phyloP scores from a whole-genome alignment of 2,113 vertebrate species.

The Prunella fulvescens region DNA sequence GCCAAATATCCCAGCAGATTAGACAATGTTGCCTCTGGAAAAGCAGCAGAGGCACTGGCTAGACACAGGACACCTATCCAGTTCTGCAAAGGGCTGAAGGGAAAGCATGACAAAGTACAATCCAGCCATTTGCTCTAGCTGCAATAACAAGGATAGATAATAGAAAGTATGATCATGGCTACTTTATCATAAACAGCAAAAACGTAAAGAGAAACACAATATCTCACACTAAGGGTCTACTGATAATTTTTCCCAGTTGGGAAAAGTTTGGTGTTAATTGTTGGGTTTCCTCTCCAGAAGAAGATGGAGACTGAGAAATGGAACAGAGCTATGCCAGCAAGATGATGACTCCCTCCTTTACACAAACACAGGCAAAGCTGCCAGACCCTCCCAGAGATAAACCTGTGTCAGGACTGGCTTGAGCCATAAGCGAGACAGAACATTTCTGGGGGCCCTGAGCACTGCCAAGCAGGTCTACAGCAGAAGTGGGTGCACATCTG shows the following conservation, averaged over 20 bases:
- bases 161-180: rapidly evolving
- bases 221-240: background rate
- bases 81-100: background rate
- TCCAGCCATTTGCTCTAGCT: background rate
- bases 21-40: background rate
- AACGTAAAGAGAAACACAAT: background rate
- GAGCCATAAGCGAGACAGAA: background rate
- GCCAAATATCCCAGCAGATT: slow-evolving; percentile 33
- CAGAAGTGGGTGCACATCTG: background rate
- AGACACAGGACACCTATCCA: background rate
- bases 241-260: background rate
- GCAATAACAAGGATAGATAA: background rate
- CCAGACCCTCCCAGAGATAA: background rate
- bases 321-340: background rate
- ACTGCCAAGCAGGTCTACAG: background rate
- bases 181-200: background rate
- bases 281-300: background rate
- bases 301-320: background rate
- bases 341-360: background rate
- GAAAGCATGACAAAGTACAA: background rate
- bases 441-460: background rate
- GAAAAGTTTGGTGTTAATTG: background rate
- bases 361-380: background rate
- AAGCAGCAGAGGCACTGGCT: background rate
- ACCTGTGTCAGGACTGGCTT: background rate